These are phyloP conservation scores for Macrotis lagotis DNA, from an alignment of 2,113 vertebrate genomes.

Conservation along the genomic window DNA sequence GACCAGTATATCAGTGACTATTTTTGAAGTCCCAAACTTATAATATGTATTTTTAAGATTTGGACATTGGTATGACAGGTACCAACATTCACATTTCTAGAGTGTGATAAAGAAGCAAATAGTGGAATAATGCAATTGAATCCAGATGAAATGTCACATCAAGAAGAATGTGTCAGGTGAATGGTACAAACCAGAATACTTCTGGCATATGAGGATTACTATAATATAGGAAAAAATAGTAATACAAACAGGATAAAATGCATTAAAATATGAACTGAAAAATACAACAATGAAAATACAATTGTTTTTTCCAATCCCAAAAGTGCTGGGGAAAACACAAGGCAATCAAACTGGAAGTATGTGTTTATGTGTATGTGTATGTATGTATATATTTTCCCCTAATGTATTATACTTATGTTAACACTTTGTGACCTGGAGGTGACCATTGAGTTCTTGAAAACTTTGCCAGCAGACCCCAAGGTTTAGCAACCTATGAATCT, in stretches of 20 bases:
- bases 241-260: slow-evolving; percentile 26
- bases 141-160: background rate
- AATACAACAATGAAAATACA: slow-evolving; percentile 61
- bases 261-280: slow-evolving; percentile 40
- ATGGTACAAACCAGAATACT: background rate
- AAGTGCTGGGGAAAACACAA: slow-evolving; percentile 37
- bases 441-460: background rate
- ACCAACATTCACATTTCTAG: slow-evolving; percentile 45
- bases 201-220: slow-evolving; percentile 49
- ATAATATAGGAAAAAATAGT: slow-evolving; percentile 42
- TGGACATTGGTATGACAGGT: slow-evolving; percentile 30
- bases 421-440: background rate
- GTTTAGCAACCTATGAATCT: background rate
- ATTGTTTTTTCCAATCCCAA: slow-evolving; percentile 52
- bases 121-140: slow-evolving; percentile 55
- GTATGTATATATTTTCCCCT: background rate
- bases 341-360: slow-evolving; percentile 26
- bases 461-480: background rate
- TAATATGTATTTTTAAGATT: slow-evolving; percentile 39
- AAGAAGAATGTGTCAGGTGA: slow-evolving; percentile 21
- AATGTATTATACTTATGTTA: background rate
- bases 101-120: slow-evolving; percentile 45
- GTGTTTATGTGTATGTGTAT: background rate
- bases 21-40: slow-evolving; percentile 33
- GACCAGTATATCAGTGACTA: slow-evolving; percentile 8